phyloP scores from a whole-genome alignment of 1,140 invertebrate genomes.

The Hormaphis cornu region DNA sequence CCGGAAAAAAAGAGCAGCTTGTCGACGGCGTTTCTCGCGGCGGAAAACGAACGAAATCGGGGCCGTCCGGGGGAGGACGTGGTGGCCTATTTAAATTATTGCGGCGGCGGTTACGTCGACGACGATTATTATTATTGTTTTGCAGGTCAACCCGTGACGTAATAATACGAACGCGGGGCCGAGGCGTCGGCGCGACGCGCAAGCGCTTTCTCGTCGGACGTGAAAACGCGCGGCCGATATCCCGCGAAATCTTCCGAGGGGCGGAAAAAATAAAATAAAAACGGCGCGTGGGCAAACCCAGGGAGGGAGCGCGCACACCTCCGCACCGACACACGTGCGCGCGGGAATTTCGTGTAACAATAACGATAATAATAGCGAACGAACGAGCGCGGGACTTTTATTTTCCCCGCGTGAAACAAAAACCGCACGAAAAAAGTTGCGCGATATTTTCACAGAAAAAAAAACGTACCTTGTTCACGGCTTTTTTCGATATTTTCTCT shows the following conservation, averaged over 20 bases:
- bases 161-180: neutral
- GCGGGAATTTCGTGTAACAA: neutral
- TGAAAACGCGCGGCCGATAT: no score
- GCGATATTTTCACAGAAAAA: neutral
- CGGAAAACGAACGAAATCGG: no score
- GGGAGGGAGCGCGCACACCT: neutral
- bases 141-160: neutral
- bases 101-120: no score
- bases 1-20: no score
- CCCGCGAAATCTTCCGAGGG: neutral
- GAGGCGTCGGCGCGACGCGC: neutral
- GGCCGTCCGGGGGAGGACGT: no score
- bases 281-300: no score
- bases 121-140: no score
- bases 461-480: slow-evolving; percentile 8
- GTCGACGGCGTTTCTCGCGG: no score
- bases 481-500: slow-evolving; percentile 23
- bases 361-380: neutral
- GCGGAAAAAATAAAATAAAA: no score
- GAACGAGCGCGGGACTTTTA: neutral
- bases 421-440: no score
- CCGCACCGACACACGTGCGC: neutral
- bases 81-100: no score
- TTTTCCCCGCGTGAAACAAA: no score
- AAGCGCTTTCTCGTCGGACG: neutral